phyloP scores from a whole-genome alignment of 1,140 invertebrate genomes.

The Calephelis nemesis region DNA sequence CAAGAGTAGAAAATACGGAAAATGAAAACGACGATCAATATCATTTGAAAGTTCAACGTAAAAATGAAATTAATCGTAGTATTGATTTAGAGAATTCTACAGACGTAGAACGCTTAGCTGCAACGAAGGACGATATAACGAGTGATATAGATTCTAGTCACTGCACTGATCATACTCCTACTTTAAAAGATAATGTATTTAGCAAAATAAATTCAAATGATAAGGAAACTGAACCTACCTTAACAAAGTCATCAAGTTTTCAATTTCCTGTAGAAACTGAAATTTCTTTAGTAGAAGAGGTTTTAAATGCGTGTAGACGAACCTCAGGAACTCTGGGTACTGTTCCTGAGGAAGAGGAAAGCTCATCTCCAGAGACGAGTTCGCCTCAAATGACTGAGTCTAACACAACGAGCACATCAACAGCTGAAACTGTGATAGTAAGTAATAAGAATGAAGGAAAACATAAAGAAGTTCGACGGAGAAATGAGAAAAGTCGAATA shows the following conservation, averaged over 20 bases:
- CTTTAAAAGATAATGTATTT: constrained; percentile 64
- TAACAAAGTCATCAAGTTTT: constrained; percentile 63
- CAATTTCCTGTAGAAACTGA: constrained; percentile 55
- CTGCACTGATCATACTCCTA: constrained; percentile 54
- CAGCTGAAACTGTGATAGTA: constrained; percentile 81
- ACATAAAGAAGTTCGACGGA: constrained; percentile 47
- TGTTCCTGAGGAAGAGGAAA: constrained; percentile 83
- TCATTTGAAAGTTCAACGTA: constrained; percentile 71
- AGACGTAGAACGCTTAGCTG: constrained; percentile 41
- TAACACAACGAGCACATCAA: constrained; percentile 83
- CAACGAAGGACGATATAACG: constrained; percentile 47
- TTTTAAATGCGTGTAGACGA: constrained; percentile 66
- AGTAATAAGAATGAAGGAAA: constrained; percentile 70
- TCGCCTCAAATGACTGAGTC: constrained; percentile 81
- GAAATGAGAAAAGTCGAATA: constrained; percentile 68
- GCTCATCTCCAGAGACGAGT: constrained; percentile 69
- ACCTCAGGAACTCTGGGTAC: constrained; percentile 74
- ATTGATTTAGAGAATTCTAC: constrained; percentile 53
- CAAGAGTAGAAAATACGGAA: constrained; percentile 62
- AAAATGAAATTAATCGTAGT: constrained; percentile 75
- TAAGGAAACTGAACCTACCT: constrained; percentile 41
- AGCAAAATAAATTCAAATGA: constrained; percentile 53
- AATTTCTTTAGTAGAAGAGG: constrained; percentile 69
- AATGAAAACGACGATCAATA: constrained; percentile 70
- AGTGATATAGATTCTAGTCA: constrained; percentile 64